A percentile compares a stretch with the other conserved stretches of the same genome.
phyloP scores from a whole-genome alignment of 53 echinoderm and acorn worm genomes.

The Astropecten irregularis region DNA sequence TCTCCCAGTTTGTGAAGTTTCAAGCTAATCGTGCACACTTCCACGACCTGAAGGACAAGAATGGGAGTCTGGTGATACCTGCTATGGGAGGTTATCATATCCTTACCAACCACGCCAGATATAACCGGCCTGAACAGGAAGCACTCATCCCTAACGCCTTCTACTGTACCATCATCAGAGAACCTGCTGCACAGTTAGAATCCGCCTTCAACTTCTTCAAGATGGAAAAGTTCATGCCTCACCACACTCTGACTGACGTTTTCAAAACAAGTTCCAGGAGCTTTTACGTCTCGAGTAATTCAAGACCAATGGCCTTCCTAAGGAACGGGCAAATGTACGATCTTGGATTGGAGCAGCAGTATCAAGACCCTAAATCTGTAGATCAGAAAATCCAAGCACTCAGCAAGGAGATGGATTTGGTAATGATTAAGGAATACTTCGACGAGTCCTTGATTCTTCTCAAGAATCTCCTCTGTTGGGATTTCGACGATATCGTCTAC shows the following conservation, averaged over 20 bases:
- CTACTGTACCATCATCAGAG: too few relatives aligned
- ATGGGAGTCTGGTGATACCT: neutral
- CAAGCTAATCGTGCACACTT: neutral
- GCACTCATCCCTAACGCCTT: slow-evolving; percentile 51
- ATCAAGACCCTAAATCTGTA: neutral
- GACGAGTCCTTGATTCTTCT: too few relatives aligned
- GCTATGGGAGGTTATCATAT: slow-evolving; percentile 55
- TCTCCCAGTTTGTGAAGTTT: neutral
- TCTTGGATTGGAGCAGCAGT: slow-evolving; percentile 63
- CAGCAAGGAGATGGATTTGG: neutral
- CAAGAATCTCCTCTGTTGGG: too few relatives aligned
- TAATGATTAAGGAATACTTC: slow-evolving; percentile 17
- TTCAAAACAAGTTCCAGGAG: neutral
- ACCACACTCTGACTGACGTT: too few relatives aligned
- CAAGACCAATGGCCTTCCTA: slow-evolving; percentile 65
- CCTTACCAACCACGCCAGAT: slow-evolving; percentile 69
- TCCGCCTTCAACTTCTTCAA: slow-evolving; percentile 71
- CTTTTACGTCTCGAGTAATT: slow-evolving; percentile 51
- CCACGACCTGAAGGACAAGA: neutral
- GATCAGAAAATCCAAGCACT: neutral
- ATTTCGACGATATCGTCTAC: too few relatives aligned
- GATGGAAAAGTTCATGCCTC: too few relatives aligned
- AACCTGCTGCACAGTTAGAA: slow-evolving; percentile 73
- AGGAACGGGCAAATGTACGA: too few relatives aligned
- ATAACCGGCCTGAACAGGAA: slow-evolving; percentile 59